Evolutionary conservation across 1,140 invertebrate species (phyloP).

Genomic region (Mizuhopecten yessoensis): DNA sequence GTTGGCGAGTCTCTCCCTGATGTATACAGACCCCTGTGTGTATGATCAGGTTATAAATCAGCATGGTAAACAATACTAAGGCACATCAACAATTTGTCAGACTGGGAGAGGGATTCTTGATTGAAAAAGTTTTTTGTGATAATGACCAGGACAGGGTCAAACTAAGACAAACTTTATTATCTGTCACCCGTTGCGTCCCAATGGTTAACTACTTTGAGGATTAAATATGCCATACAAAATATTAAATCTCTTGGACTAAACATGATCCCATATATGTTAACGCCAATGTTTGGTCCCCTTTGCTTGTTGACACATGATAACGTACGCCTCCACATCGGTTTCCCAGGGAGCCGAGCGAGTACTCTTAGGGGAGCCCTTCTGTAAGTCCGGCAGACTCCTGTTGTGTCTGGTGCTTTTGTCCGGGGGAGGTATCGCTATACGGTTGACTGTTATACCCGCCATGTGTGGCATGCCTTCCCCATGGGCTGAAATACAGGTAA

Average conservation of each 20-base stretch:
- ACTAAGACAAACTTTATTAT: too few species aligned
- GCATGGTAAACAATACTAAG: not conserved
- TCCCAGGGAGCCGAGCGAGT: constrained; percentile 92
- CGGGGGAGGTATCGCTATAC: not conserved
- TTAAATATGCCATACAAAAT: too few species aligned
- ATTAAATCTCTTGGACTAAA: too few species aligned
- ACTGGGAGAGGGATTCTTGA: not conserved
- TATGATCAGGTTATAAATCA: not conserved
- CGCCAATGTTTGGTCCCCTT: too few species aligned
- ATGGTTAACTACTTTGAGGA: too few species aligned
- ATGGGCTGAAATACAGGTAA: not conserved
- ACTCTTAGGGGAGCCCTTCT: constrained; percentile 87
- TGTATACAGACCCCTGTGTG: constrained; percentile 78
- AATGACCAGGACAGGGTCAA: too few species aligned
- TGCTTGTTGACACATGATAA: constrained; percentile 8
- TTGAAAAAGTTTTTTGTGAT: too few species aligned
- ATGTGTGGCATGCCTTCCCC: not conserved
- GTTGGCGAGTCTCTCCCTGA: constrained; percentile 76
- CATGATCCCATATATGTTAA: too few species aligned
- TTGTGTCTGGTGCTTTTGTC: constrained; percentile 45
- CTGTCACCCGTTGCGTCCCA: too few species aligned
- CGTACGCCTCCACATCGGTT: constrained; percentile 72
- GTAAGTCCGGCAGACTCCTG: constrained; percentile 75
- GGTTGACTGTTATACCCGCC: not conserved
- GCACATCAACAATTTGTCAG: not conserved